These are phyloP conservation scores for Lobophora halterata DNA, from an alignment of 2,888 invertebrate genomes.

Conservation along the genomic window DNA sequence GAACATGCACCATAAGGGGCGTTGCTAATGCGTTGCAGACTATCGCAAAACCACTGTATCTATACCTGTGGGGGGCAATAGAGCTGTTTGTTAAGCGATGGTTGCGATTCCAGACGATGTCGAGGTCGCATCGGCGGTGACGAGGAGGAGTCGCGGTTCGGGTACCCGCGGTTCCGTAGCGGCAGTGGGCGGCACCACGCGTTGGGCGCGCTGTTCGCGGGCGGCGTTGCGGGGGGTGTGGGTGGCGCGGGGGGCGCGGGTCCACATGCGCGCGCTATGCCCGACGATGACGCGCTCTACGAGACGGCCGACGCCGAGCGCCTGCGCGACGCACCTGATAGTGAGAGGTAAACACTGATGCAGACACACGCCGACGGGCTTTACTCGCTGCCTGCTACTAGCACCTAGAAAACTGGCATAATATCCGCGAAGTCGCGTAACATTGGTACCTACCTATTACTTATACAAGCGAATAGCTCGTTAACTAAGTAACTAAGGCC, in stretches of 20 bases:
- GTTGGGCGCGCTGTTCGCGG: slow-evolving; percentile 56
- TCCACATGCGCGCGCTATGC: slow-evolving; percentile 67
- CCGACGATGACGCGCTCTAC: slow-evolving; percentile 92
- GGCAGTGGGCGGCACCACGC: slow-evolving; percentile 54
- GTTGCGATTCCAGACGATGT: slow-evolving; percentile 73
- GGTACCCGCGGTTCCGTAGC: slow-evolving; percentile 83
- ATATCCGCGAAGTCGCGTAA: too few relatives aligned
- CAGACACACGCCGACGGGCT: too few relatives aligned
- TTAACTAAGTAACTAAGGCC: too few relatives aligned
- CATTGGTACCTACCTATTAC: too few relatives aligned
- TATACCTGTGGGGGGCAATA: background rate
- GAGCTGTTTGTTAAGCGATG: background rate
- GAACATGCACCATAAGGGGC: too few relatives aligned
- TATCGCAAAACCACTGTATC: too few relatives aligned
- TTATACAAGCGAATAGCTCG: too few relatives aligned
- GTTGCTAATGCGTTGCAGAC: too few relatives aligned
- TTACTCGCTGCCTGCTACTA: too few relatives aligned
- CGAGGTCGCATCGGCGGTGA: slow-evolving; percentile 55
- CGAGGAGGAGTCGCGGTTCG: slow-evolving; percentile 88
- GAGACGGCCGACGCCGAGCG: slow-evolving; percentile 90
- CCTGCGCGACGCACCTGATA: slow-evolving; percentile 89
- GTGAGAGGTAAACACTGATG: slow-evolving; percentile 87
- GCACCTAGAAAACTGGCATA: too few relatives aligned
- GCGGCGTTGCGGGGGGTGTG: slow-evolving; percentile 50
- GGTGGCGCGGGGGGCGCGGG: slow-evolving; percentile 61